Evolutionary conservation across 1,140 invertebrate species (phyloP).

Genomic region (Drosophila sucinea): DNA sequence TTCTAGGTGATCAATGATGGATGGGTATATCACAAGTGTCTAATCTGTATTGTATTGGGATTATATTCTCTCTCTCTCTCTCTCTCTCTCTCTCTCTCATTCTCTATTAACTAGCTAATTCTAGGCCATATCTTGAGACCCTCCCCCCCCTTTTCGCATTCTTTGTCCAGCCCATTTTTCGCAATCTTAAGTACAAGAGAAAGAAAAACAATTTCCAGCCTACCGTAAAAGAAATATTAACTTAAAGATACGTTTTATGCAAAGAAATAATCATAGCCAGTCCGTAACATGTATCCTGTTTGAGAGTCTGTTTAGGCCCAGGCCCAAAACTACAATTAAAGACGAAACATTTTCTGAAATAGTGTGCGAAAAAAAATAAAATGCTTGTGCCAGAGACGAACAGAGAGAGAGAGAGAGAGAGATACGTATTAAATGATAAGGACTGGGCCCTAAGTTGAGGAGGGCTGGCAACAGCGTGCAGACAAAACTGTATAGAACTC

Average conservation of each 20-base stretch:
- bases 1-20: too few relatives aligned
- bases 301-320: constrained; percentile 37
- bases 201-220: constrained; percentile 28
- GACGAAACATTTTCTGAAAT: constrained; percentile 28
- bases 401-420: constrained; percentile 1
- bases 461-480: constrained; percentile 21
- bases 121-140: background rate
- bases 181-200: background rate
- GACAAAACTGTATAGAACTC: constrained; percentile 23
- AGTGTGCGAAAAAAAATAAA: constrained; percentile 55
- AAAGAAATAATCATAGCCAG: constrained; percentile 50
- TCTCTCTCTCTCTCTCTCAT: background rate
- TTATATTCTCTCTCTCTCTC: background rate
- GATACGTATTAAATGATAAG: constrained; percentile 65
- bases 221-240: constrained; percentile 49
- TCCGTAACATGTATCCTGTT: constrained; percentile 40
- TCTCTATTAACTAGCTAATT: background rate
- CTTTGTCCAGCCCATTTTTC: background rate
- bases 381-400: constrained; percentile 1
- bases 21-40: too few relatives aligned
- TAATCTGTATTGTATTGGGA: too few relatives aligned
- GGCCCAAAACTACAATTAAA: constrained; percentile 50
- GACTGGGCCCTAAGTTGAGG: constrained; percentile 4
- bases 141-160: background rate
- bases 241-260: constrained; percentile 53